Base-by-base conservation (phyloP, 1,140 invertebrate species). In the Drosophila auraria region DNA sequence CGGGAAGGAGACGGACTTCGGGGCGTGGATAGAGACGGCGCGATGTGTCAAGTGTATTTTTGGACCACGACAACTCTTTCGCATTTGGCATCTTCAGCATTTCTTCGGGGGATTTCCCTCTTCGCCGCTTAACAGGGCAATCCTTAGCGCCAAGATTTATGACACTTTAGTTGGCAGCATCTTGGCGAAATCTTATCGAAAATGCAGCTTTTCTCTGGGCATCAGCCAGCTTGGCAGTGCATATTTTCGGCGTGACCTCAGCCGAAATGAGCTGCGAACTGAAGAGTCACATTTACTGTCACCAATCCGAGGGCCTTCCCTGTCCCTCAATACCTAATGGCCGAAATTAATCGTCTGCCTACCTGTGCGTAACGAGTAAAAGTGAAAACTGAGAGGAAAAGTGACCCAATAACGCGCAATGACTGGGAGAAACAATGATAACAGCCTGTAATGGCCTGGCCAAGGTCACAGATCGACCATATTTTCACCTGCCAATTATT, bases 131-230 rank as follows among this genome's bases (percentile, higher is more conserved):
- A 82, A 78, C 63, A 64, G 79, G 83, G 70, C 54, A 73, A 83
- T 92, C 89, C 78, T 92, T 91, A 91, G 83, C 82, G 76, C 83
- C 60, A 79, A 92, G 91, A 92, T 92, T 92, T 92, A 92, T 92
- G 91, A 90, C 80, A 92, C 76, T 92, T 92, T 79, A 80, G 78
- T 92, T 92, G 91, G 91, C 84, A 92, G 75, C 84, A 83, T 91
- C 83, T 77, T 68, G 74, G 75, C 91, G 84, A 83, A 86, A 92
- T 91, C 91, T 92, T 92, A 92, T 92, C 91, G 82, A 83, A 87
- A 68, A 80, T 78, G 59, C 47, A 30, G 68, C 66, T 61, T 72
- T 72, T 73, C 54, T 72, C 68, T 87, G 91, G 91, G 87, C 91
- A 86, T 87, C 84, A 83, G 20, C 54, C 49, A 47, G 56, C 45